Base-by-base conservation (phyloP, 2,888 invertebrate species). In the Euproctis similis region DNA sequence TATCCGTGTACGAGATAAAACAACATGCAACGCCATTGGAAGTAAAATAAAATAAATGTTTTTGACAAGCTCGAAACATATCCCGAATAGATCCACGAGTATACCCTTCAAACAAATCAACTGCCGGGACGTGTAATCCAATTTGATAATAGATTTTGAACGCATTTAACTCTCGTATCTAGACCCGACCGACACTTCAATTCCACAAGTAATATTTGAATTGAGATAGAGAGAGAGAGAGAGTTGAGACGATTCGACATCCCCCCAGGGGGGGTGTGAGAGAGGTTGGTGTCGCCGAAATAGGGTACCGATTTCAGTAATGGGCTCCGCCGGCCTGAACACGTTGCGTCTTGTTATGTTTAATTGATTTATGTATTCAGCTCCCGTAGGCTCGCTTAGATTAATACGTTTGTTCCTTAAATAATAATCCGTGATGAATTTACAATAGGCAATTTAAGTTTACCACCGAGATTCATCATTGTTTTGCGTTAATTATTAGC, bases 171-270 rank as follows among this genome's bases (percentile, higher is more conserved):
- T 44, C 46, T 21, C 36, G 31, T 25, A 42, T 59, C 36, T 26
- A 56, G 51, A 64, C 68, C 64, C 59, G 30, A 59, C 61, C 51
- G 31, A 55, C 52, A 58, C 68, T 70, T 70, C 69, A 73, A 71
- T 76, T 70, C 72, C 69, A 65, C 74, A 72, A 78, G 76, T 75
- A 74, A 78, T 78, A 78, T 80, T 73, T 69, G 77, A 78, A 76
- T 78, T 75, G 75, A 75, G 64, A 65, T 55, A 57, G 62, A 70
- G 34, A 33, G 19, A 22, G n/a, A n/a, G n/a, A n/a, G n/a, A n/a
- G n/a, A n/a, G n/a, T 26, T 10, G 26, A 30, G 74, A 67, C 69
- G 74, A 69, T 62, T 66, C 62, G 53, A 52, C 39, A 57, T 59
- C 63, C 59, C 52, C 48, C n/a, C n/a, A n/a, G n/a, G n/a, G n/a